phyloP scores from a whole-genome alignment of 1,140 invertebrate species.

The Pentalonia nigronervosa region DNA sequence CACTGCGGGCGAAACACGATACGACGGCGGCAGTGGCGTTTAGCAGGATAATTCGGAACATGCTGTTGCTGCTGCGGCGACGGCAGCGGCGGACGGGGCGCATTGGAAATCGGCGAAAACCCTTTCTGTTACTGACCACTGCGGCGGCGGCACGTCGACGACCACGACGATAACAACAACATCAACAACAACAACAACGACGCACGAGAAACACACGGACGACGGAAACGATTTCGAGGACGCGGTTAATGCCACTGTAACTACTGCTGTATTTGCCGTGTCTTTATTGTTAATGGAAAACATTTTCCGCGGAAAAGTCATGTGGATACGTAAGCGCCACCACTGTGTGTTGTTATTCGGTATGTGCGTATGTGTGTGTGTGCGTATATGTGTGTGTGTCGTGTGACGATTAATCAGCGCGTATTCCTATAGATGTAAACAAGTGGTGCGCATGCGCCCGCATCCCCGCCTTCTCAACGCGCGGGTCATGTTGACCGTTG shows the following conservation, averaged over 20 bases:
- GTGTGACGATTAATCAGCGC: slow-evolving; percentile 58
- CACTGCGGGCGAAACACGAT: slow-evolving; percentile 12
- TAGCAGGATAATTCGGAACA: slow-evolving; percentile 33
- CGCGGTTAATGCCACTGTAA: background rate
- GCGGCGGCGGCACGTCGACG: background rate
- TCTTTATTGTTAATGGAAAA: slow-evolving; percentile 48
- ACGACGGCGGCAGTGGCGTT: background rate
- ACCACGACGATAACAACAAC: background rate
- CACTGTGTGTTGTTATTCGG: slow-evolving; percentile 31
- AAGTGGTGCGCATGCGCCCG: slow-evolving; percentile 47
- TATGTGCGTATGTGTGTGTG: slow-evolving; percentile 28
- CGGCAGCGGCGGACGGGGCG: background rate
- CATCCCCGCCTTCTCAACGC: slow-evolving; percentile 38
- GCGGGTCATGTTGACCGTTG: slow-evolving; percentile 57
- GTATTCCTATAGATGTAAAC: slow-evolving; percentile 58
- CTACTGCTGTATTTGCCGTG: background rate
- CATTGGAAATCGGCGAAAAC: slow-evolving; percentile 52
- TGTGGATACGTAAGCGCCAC: slow-evolving; percentile 57
- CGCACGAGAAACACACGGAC: background rate
- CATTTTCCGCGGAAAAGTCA: slow-evolving; percentile 58
- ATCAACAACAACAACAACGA: background rate
- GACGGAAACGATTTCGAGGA: background rate
- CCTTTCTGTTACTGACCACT: slow-evolving; percentile 40
- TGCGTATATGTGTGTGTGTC: slow-evolving; percentile 14
- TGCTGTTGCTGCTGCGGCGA: background rate